Evolutionary conservation across 1,140 invertebrate genomes (phyloP), one percentile per base, ranked within the genome.

Genomic region (Archivesica marissinica): DNA sequence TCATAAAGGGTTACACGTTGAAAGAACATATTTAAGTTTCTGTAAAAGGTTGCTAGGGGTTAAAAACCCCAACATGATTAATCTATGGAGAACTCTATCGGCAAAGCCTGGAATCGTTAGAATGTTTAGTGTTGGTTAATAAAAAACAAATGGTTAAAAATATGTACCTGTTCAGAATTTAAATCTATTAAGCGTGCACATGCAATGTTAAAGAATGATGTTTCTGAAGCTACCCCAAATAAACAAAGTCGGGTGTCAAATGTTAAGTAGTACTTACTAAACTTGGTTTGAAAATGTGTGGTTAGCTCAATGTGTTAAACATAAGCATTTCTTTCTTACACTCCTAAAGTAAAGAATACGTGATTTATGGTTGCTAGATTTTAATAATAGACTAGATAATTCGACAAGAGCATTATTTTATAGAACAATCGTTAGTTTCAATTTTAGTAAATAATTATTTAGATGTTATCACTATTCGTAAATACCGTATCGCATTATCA

Each of bases 21-120:
- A 77, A 77, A 23, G n/a, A 59, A 44, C 13, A 25, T 47, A 77
- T 56, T n/a, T 77, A 59, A 20, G 47, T 33, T 77, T 77, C 35
- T 75, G 72, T 28, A 75, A 50, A 52, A 35, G 23, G 35, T 30
- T 75, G 23, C 15, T 75, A 2, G 4, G 50, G 13, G 50, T 77
- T 23, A 56, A 77, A 56, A 23, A 15, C 30, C 74, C 11, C 13
- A 77, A 77, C 56, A 35, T 38, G 74, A 56, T 38, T 74, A 20
- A 28, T 74, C 13, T 70, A 70, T 70, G 66, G 66, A 9, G 66
- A 70, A 25, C 35, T 70, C 13, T 30, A 35, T 3, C 33, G 66
- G 25, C 20, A 28, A 9, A 39, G 33, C 25, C n/a, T 70, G 28
- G 13, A 35, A 30, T 39, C 33, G 17, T 35, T 70, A 30, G 66